Evolutionary conservation across 2,888 invertebrate species (phyloP).

Genomic region (Meganola albula): DNA sequence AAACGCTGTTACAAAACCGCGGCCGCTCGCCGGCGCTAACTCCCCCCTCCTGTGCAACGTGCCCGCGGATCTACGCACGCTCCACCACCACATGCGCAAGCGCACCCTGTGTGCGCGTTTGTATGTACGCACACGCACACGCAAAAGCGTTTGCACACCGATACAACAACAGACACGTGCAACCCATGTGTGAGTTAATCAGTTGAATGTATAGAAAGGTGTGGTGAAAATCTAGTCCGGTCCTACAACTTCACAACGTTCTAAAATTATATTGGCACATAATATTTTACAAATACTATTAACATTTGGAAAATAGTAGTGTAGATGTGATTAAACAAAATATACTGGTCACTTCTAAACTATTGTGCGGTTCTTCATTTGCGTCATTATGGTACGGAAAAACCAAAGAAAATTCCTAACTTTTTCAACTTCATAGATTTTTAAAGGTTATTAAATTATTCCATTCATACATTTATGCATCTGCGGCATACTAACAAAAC

Average conservation of each 20-base stretch:
- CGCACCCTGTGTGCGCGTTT: constrained; percentile 38
- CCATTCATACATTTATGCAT: constrained; percentile 39
- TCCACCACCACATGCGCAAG: constrained; percentile 43
- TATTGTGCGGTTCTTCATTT: constrained; percentile 25
- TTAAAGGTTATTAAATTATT: constrained; percentile 27
- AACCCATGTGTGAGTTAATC: constrained; percentile 28
- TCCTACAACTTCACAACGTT: constrained; percentile 40
- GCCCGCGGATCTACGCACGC: constrained; percentile 55
- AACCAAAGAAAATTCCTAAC: constrained; percentile 31
- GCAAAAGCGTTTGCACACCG: too few relatives aligned
- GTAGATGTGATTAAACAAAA: constrained; percentile 32
- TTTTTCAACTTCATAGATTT: constrained; percentile 15
- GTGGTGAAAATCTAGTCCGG: constrained; percentile 59
- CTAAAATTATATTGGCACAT: constrained; percentile 28
- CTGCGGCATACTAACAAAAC: constrained; percentile 50
- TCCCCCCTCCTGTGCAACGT: constrained; percentile 51
- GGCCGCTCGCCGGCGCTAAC: constrained; percentile 64
- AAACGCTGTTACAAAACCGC: constrained; percentile 76
- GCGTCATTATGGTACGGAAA: constrained; percentile 33
- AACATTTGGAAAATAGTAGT: constrained; percentile 16
- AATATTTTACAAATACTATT: constrained; percentile 23
- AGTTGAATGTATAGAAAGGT: constrained; percentile 54
- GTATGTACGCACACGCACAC: constrained; percentile 35
- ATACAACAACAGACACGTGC: constrained; percentile 30
- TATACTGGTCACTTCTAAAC: constrained; percentile 30